Evolutionary conservation across 2,888 invertebrate genomes (phyloP).

Genomic region (Adelognathus sp.): DNA sequence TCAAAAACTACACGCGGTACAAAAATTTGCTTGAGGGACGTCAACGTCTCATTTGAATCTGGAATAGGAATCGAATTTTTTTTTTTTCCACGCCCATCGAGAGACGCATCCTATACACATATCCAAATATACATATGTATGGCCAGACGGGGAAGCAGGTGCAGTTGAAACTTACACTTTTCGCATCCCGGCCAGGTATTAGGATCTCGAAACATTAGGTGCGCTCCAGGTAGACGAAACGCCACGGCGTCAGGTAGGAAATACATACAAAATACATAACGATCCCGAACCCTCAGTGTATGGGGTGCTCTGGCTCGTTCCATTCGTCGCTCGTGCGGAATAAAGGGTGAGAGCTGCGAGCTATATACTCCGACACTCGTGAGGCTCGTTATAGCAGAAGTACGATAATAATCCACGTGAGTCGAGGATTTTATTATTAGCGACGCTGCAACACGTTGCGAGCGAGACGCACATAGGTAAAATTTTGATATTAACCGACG

Average conservation of each 20-base stretch:
- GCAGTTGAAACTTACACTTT: conserved; percentile 12
- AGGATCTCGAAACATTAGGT: background rate
- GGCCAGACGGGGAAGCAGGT: background rate
- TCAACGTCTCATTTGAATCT: background rate
- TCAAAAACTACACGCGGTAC: too few species aligned
- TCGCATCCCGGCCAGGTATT: background rate
- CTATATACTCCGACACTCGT: background rate
- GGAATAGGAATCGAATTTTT: background rate
- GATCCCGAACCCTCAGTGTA: background rate
- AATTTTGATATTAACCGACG: conserved; percentile 36
- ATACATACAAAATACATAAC: background rate
- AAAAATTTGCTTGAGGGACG: too few species aligned
- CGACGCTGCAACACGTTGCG: background rate
- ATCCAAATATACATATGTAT: background rate
- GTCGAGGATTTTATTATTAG: conserved; percentile 28
- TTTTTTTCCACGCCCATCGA: background rate
- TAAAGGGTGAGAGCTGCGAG: background rate
- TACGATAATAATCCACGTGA: conserved; percentile 5
- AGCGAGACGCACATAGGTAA: background rate
- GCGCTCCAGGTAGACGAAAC: background rate
- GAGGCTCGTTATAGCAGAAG: background rate
- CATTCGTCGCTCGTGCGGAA: conserved; percentile 11
- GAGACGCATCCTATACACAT: too few species aligned
- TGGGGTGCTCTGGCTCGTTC: background rate
- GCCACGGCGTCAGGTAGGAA: background rate